These are phyloP conservation scores for Tachuris rubrigastra DNA, from an alignment of 2,113 vertebrate species.

Conservation along the genomic window DNA sequence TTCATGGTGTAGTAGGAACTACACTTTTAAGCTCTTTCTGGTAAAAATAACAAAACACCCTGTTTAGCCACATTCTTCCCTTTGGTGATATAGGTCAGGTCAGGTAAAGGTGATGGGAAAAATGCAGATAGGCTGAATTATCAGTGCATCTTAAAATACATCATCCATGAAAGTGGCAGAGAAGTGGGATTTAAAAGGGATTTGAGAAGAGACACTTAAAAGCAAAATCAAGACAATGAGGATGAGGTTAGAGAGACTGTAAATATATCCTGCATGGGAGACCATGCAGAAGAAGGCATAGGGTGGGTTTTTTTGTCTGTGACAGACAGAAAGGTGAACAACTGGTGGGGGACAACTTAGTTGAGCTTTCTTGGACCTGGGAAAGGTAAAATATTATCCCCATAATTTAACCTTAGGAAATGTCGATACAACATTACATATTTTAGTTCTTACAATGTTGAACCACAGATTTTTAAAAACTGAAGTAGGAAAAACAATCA, in stretches of 20 bases:
- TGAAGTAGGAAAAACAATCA: not conserved
- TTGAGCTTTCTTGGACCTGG: not conserved
- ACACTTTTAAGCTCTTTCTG: not conserved
- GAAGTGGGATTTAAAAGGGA: not conserved
- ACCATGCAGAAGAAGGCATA: fast-evolving
- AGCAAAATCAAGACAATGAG: not conserved
- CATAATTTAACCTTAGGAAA: not conserved
- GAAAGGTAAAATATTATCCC: not conserved
- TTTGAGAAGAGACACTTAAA: not conserved
- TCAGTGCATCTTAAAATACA: not conserved
- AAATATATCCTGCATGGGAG: not conserved
- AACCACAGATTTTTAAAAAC: not conserved
- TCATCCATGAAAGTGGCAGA: not conserved
- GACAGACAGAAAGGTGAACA: not conserved
- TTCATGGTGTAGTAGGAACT: not conserved
- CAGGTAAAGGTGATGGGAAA: not conserved
- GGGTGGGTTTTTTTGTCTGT: not conserved
- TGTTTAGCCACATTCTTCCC: not conserved
- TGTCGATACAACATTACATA: fast-evolving
- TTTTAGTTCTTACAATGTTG: not conserved
- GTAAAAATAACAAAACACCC: not conserved
- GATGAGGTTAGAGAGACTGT: not conserved
- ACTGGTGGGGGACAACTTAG: not conserved
- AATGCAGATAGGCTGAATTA: not conserved
- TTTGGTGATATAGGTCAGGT: not conserved